Evolutionary conservation across 1,140 invertebrate genomes (phyloP), one percentile per base, ranked within the genome.

Genomic region (Pseudomyrmex pallidus): DNA sequence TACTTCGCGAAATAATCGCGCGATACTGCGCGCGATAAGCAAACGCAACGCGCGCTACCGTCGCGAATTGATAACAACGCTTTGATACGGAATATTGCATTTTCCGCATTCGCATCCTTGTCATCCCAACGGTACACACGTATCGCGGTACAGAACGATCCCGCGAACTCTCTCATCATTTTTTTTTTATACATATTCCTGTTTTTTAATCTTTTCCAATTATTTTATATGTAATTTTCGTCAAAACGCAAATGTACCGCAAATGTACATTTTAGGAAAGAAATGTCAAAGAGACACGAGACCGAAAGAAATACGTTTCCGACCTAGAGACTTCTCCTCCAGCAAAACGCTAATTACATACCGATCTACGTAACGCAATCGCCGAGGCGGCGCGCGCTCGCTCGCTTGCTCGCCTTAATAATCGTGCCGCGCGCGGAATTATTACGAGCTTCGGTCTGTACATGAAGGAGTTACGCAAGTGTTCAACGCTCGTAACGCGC

Each of bases 31-130:
- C 9, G 68, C 48, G 62, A 77, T 77, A 77, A 74, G 22, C 5
- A 22, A 56, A 35, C 35, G 25, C 64, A 66, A 20, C 25, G 3
- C 25, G 7, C 25, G 2, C 17, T 76, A 50, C 25, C n/a, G n/a
- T 25, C 20, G 35, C 2, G 66, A 13, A 61, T 17, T 80, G 76
- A 80, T 72, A 72, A 80, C 72, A 72, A 70, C 12, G 56, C 56
- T 48, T 59, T 59, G 66, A 80, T 80, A 80, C 35, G 5, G 44
- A 10, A 12, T 68, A 61, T 59, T 80, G 46, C 46, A 50, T 25
- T 50, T 50, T 59, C 12, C 15, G 17, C 46, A 20, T 68, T 72
- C 64, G 44, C 35, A 35, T 35, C 17, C 54, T 72, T 48, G 61
- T 72, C 44, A n/a, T 3, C 3, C 3, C 20, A 1, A 35, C 5